Percentiles rank a stretch among this genome's conserved stretches.
Evolutionary conservation across 2,113 vertebrate species (phyloP).

Genomic region (Hemiscyllium ocellatum): DNA sequence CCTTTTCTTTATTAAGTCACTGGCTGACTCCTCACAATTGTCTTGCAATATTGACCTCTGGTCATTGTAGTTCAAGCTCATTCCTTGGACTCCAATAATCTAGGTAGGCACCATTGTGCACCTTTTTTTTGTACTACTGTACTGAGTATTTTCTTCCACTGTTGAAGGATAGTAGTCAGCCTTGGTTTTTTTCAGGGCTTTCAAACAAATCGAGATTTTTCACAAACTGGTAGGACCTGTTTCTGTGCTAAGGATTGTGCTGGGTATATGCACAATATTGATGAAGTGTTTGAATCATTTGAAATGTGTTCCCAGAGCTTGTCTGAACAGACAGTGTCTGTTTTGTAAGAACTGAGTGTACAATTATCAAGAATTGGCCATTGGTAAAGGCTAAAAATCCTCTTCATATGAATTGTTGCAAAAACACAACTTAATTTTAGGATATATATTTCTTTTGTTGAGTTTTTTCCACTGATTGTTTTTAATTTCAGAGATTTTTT

Average conservation of each 20-base stretch:
- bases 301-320: background rate
- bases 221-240: background rate
- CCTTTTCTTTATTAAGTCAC: background rate
- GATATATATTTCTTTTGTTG: conserved; percentile 4
- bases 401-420: background rate
- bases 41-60: background rate
- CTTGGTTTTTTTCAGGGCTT: background rate
- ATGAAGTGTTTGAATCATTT: conserved; percentile 12
- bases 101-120: background rate
- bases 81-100: background rate
- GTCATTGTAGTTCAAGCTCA: background rate
- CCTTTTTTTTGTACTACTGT: background rate
- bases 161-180: background rate
- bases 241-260: background rate
- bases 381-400: background rate
- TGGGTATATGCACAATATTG: background rate
- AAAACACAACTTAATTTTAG: background rate
- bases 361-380: background rate
- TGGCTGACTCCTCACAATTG: background rate
- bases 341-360: background rate
- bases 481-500: conserved; percentile 17
- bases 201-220: background rate
- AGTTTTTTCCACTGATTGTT: conserved; percentile 2
- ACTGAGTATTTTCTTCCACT: background rate
- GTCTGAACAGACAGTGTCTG: background rate